Conservation (phyloP, 2,888 invertebrate species). For the Drosophila pseudotakahashii region DNA sequence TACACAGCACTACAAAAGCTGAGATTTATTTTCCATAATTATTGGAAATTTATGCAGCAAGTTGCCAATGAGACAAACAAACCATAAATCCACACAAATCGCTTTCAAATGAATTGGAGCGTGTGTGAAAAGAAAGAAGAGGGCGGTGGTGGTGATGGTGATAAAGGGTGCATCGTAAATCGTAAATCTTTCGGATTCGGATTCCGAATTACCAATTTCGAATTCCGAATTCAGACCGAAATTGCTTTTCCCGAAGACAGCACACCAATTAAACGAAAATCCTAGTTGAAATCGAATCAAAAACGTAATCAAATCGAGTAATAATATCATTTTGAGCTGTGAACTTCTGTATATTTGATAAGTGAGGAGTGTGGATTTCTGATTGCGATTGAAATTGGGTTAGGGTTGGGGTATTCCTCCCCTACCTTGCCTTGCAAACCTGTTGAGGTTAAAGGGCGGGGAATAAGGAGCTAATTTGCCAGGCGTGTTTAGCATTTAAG, state of each 20-base stretch:
- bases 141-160: not conserved
- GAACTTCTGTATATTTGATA: conserved; percentile 21
- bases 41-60: conserved; percentile 39
- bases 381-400: not conserved
- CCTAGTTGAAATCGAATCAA: conserved; percentile 18
- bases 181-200: conserved; percentile 21
- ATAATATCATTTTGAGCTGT: conserved; percentile 36
- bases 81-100: conserved; percentile 52
- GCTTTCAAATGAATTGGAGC: conserved; percentile 60
- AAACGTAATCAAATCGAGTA: conserved; percentile 33
- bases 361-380: not conserved
- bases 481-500: conserved; percentile 44
- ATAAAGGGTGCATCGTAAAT: conserved; percentile 24
- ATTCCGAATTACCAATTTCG: not conserved
- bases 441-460: conserved; percentile 11
- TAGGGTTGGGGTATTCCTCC: no score
- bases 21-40: conserved; percentile 41
- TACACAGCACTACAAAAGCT: conserved; percentile 5
- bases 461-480: conserved; percentile 29
- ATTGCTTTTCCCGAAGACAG: conserved; percentile 20
- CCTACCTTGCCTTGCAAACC: not conserved
- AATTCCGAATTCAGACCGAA: not conserved
- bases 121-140: conserved; percentile 16
- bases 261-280: conserved; percentile 24
- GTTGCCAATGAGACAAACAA: conserved; percentile 43